phyloP scores from a whole-genome alignment of 2,797 vertebrate genomes.

The Sebastes flavidus region DNA sequence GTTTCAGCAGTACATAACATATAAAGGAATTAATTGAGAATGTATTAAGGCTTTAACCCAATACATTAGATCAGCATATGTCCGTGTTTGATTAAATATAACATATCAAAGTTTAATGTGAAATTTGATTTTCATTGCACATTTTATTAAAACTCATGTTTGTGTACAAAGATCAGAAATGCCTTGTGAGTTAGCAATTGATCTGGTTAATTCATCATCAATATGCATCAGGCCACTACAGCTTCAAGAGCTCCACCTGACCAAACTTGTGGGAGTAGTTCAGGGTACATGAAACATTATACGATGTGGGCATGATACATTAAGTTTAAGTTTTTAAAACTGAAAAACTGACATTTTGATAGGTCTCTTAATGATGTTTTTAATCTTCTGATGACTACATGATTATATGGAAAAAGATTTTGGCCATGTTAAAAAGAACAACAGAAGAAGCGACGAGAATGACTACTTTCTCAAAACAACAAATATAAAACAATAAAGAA shows the following conservation, averaged over 20 bases:
- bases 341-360: not conserved
- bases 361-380: not conserved
- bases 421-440: not conserved
- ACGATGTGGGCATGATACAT: not conserved
- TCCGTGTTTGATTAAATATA: not conserved
- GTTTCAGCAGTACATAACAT: not conserved
- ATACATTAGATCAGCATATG: not conserved
- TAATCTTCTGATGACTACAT: not conserved
- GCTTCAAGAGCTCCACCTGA: not conserved
- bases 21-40: not conserved
- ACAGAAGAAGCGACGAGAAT: too few species aligned
- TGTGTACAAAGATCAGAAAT: not conserved
- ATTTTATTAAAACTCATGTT: not conserved
- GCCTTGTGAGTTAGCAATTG: not conserved
- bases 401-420: not conserved
- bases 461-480: not conserved
- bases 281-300: not conserved
- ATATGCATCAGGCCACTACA: not conserved
- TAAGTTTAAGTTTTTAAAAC: too few species aligned
- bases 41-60: too few species aligned
- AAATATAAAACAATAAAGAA: not conserved
- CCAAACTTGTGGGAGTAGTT: not conserved
- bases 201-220: not conserved
- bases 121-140: not conserved
- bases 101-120: not conserved